These are phyloP conservation scores for Bellardia bayeri DNA, from an alignment of 2,888 invertebrate species.

Conservation along the genomic window DNA sequence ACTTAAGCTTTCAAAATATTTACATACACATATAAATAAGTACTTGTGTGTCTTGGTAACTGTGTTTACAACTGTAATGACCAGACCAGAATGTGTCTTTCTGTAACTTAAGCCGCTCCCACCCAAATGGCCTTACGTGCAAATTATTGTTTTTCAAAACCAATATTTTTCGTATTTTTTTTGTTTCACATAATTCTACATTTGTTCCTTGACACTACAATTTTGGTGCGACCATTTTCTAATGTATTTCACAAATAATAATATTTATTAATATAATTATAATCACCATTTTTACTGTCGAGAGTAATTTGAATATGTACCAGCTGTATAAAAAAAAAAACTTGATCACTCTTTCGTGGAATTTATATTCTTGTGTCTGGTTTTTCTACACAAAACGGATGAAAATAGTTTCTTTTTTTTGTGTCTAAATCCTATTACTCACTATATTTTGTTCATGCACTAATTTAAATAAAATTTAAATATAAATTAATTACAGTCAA, in stretches of 20 bases:
- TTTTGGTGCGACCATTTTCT: constrained; percentile 45
- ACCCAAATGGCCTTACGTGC: constrained; percentile 62
- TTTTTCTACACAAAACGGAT: constrained; percentile 38
- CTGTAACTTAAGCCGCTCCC: constrained; percentile 59
- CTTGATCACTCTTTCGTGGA: constrained; percentile 41
- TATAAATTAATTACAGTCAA: not conserved
- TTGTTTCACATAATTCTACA: constrained; percentile 9
- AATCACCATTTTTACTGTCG: constrained; percentile 15
- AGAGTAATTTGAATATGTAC: constrained; percentile 25
- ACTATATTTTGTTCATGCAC: constrained; percentile 12
- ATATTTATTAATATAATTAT: constrained; percentile 37
- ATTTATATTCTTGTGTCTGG: constrained; percentile 10
- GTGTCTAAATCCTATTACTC: constrained; percentile 36
- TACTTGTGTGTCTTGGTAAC: not conserved
- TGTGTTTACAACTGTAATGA: not conserved
- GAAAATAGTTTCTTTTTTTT: constrained; percentile 33
- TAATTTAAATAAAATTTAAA: not conserved
- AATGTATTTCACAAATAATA: not conserved
- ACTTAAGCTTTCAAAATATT: constrained; percentile 50
- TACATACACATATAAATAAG: not conserved
- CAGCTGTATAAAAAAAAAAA: not conserved
- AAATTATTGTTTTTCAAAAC: constrained; percentile 53
- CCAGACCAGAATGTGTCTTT: not conserved
- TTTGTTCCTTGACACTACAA: constrained; percentile 58
- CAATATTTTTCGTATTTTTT: constrained; percentile 14